phyloP scores from a whole-genome alignment of 2,113 vertebrate genomes.

The Cynocephalus volans region DNA sequence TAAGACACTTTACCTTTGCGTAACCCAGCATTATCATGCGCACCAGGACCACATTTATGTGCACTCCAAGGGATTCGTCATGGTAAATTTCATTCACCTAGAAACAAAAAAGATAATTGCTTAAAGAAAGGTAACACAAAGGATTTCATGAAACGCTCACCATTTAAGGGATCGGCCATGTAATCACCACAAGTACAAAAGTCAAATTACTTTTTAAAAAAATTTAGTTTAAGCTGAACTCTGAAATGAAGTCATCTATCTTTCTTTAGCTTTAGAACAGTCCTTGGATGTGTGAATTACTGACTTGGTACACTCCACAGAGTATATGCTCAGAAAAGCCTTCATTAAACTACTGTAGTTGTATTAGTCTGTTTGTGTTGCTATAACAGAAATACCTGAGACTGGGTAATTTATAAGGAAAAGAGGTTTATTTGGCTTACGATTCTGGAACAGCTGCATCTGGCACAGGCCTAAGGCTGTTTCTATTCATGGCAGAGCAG shows the following conservation, averaged over 20 bases:
- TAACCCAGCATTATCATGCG: conserved; percentile 99
- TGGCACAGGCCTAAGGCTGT: too few species aligned
- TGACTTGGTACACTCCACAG: not conserved
- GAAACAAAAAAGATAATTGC: conserved; percentile 8
- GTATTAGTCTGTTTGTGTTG: too few species aligned
- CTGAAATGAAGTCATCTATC: not conserved
- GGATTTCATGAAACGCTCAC: not conserved
- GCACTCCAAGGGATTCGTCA: conserved; percentile 96
- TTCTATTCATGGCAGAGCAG: too few species aligned
- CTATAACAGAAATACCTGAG: too few species aligned
- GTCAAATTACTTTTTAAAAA: not conserved
- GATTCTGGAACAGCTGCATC: too few species aligned
- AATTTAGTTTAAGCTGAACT: conserved; percentile 17
- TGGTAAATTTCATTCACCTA: conserved; percentile 99
- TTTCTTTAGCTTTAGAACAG: not conserved
- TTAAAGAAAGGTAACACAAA: not conserved
- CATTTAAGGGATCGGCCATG: not conserved
- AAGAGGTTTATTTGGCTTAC: too few species aligned
- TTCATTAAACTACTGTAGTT: not conserved
- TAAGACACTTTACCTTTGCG: conserved; percentile 92
- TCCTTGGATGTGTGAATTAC: not conserved
- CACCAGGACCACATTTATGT: conserved; percentile 98
- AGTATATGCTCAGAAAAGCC: not conserved
- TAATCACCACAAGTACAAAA: not conserved
- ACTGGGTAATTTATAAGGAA: too few species aligned